Evolutionary conservation across 2,797 vertebrate genomes (phyloP).

Genomic region (Lagothrix lagotricha): DNA sequence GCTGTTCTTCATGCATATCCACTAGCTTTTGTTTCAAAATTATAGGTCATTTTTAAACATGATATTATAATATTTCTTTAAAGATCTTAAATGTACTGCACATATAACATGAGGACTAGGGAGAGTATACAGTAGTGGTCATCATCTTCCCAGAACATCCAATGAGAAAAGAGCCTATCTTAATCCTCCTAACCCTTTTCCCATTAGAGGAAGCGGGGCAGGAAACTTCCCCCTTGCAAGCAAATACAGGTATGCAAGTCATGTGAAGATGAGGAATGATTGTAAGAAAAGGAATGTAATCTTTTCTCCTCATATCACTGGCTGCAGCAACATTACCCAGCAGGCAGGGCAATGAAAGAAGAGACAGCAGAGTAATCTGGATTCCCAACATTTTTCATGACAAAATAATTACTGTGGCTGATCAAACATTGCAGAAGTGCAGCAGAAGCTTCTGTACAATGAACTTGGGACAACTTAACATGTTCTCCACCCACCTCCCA

Average conservation of each 20-base stretch:
- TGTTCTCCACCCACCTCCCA: background rate
- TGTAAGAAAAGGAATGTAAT: background rate
- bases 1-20: background rate
- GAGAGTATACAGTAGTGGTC: background rate
- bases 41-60: background rate
- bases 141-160: background rate
- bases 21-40: background rate
- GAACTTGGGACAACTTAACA: background rate
- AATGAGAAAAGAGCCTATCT: background rate
- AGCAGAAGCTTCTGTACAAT: background rate
- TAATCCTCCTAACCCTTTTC: background rate
- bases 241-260: background rate
- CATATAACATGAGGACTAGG: background rate
- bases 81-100: background rate
- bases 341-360: background rate
- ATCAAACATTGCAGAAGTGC: background rate
- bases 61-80: background rate
- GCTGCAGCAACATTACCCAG: background rate
- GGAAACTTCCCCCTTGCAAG: background rate
- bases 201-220: background rate
- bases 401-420: background rate
- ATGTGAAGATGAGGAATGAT: background rate
- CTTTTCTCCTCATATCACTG: background rate
- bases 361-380: background rate
- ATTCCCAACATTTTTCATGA: background rate